These are phyloP conservation scores for Silurus aristotelis DNA, from an alignment of 2,797 vertebrate species.

Conservation along the genomic window DNA sequence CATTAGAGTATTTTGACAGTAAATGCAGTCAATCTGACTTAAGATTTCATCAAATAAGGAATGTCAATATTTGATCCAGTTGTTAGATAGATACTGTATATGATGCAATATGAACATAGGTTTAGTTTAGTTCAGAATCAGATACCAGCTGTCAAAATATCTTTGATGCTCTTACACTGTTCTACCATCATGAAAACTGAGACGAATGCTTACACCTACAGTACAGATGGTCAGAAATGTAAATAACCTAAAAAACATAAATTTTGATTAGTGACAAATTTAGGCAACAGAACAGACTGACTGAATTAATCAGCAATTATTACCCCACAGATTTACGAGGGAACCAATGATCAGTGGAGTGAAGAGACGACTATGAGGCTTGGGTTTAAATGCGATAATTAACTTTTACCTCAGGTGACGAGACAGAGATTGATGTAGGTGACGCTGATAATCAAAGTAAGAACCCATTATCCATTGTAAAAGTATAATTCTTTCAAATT, in stretches of 20 bases:
- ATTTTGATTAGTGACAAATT: background rate
- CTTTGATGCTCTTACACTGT: background rate
- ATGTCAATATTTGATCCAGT: background rate
- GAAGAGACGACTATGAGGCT: conserved; percentile 3
- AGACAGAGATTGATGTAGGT: background rate
- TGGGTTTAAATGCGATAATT: background rate
- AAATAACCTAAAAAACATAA: background rate
- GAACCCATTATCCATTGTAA: background rate
- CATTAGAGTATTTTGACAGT: too few relatives aligned
- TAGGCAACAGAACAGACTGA: background rate
- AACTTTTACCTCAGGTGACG: background rate
- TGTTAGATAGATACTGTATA: background rate
- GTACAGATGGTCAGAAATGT: too few relatives aligned
- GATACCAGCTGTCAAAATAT: background rate
- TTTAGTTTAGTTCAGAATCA: background rate
- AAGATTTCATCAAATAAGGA: background rate
- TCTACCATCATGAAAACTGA: background rate
- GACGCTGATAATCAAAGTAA: background rate
- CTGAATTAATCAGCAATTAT: background rate
- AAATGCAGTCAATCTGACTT: background rate
- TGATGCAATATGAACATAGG: background rate
- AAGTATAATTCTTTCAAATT: background rate
- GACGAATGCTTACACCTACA: background rate
- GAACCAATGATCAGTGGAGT: background rate
- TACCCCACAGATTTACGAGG: background rate